phyloP scores from a whole-genome alignment of 2,797 vertebrate genomes.

The Oceanodroma leucorhoa region DNA sequence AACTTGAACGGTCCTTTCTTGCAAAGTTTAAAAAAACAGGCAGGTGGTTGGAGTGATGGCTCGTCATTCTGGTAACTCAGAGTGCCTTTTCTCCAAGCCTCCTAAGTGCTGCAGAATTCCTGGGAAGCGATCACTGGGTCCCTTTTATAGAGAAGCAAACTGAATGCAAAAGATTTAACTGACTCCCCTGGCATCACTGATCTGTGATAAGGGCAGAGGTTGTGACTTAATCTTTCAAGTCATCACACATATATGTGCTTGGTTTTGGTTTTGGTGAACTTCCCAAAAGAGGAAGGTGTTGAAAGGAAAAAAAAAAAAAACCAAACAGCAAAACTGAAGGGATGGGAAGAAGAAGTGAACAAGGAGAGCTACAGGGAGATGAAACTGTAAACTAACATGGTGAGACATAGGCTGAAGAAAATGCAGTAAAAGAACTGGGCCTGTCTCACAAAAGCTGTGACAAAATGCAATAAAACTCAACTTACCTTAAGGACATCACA shows the following conservation, averaged over 20 bases:
- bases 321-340: background rate
- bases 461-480: background rate
- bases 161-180: background rate
- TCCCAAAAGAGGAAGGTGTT: background rate
- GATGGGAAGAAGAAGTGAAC: background rate
- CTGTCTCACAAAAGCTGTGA: background rate
- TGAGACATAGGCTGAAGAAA: background rate
- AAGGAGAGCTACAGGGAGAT: background rate
- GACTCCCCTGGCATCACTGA: background rate
- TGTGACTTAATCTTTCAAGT: background rate
- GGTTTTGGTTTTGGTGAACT: background rate
- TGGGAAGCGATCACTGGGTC: background rate
- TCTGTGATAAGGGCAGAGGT: background rate
- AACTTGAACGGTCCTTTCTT: background rate
- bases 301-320: background rate
- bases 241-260: background rate
- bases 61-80: background rate
- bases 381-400: background rate
- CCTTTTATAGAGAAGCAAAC: background rate
- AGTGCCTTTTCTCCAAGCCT: background rate
- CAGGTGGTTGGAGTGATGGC: background rate
- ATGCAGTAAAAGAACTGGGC: background rate
- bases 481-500: constrained; percentile 84
- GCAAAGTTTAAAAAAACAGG: background rate
- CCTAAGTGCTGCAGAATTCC: background rate